A percentile compares a stretch with the other conserved stretches of the same genome.
phyloP scores from a whole-genome alignment of 2,797 vertebrate genomes.

The Sebastes itinus region DNA sequence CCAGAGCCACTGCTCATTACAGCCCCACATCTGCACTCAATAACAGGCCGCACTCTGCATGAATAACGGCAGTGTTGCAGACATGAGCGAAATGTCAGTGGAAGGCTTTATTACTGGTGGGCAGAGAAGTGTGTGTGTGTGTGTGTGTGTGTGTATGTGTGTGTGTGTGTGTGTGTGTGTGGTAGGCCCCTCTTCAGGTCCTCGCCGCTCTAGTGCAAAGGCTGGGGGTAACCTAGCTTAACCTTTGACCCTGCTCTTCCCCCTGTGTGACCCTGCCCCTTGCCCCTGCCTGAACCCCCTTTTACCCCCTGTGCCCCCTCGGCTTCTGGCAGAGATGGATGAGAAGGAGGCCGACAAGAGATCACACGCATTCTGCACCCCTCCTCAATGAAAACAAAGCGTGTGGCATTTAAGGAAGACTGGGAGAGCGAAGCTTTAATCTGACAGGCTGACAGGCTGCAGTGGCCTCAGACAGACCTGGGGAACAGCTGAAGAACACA shows the following conservation, averaged over 20 bases:
- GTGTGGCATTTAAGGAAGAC: slow-evolving; percentile 73
- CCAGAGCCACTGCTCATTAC: slow-evolving; percentile 76
- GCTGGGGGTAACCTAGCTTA: slow-evolving; percentile 71
- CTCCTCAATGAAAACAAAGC: slow-evolving; percentile 80
- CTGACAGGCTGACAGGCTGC: slow-evolving; percentile 76
- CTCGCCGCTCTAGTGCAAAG: slow-evolving; percentile 43
- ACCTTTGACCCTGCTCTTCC: slow-evolving; percentile 76
- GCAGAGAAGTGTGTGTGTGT: slow-evolving; percentile 43
- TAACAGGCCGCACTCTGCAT: slow-evolving; percentile 75
- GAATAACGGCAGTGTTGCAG: slow-evolving; percentile 81
- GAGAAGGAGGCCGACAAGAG: slow-evolving; percentile 74
- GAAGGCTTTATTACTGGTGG: slow-evolving; percentile 77
- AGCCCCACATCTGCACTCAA: slow-evolving; percentile 81
- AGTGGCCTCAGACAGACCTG: slow-evolving; percentile 66
- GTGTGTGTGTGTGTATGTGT: slow-evolving; percentile 19
- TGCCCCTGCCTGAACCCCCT: slow-evolving; percentile 71
- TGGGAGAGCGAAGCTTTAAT: slow-evolving; percentile 69
- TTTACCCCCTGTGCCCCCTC: slow-evolving; percentile 64
- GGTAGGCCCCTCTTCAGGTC: slow-evolving; percentile 47
- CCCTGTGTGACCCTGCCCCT: slow-evolving; percentile 75
- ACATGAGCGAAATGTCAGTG: slow-evolving; percentile 80
- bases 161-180: slow-evolving; percentile 27
- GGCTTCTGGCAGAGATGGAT: slow-evolving; percentile 77
- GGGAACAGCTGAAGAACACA: slow-evolving; percentile 62
- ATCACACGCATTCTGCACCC: slow-evolving; percentile 80